Conservation (phyloP, 2,888 invertebrate species). For the Meta bourneti region DNA sequence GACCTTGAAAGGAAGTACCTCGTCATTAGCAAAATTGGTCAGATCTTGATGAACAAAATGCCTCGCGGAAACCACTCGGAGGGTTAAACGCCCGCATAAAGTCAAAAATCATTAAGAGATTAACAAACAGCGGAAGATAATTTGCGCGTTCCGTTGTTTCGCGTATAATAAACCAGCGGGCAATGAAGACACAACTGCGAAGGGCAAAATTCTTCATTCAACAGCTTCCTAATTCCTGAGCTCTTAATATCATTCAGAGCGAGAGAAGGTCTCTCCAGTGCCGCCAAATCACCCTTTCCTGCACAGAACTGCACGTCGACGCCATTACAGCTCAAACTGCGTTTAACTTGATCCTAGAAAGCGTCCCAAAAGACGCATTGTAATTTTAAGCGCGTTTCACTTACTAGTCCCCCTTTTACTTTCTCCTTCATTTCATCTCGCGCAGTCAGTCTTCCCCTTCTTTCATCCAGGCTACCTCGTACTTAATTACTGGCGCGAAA, state of each 20-base stretch:
- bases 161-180: slow-evolving; percentile 3
- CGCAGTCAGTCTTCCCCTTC: neutral
- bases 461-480: slow-evolving; percentile 33
- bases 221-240: slow-evolving; percentile 11
- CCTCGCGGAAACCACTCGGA: neutral
- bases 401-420: slow-evolving; percentile 45
- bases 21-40: too few species aligned
- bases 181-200: slow-evolving; percentile 37
- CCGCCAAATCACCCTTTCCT: slow-evolving; percentile 28
- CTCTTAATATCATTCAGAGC: slow-evolving; percentile 19
- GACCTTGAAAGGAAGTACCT: too few species aligned
- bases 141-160: neutral
- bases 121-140: neutral
- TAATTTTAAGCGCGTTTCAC: slow-evolving; percentile 69
- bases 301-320: slow-evolving; percentile 8
- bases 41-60: neutral
- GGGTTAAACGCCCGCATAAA: neutral
- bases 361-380: slow-evolving; percentile 55
- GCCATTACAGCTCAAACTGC: slow-evolving; percentile 46
- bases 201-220: slow-evolving; percentile 10
- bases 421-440: slow-evolving; percentile 16
- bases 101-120: neutral
- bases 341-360: slow-evolving; percentile 31
- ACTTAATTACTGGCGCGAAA: slow-evolving; percentile 69
- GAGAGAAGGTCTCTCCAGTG: neutral